Base-by-base conservation (phyloP, 30 jellyfish, hydroid and myxozoan species). In the Turritopsis rubra region DNA sequence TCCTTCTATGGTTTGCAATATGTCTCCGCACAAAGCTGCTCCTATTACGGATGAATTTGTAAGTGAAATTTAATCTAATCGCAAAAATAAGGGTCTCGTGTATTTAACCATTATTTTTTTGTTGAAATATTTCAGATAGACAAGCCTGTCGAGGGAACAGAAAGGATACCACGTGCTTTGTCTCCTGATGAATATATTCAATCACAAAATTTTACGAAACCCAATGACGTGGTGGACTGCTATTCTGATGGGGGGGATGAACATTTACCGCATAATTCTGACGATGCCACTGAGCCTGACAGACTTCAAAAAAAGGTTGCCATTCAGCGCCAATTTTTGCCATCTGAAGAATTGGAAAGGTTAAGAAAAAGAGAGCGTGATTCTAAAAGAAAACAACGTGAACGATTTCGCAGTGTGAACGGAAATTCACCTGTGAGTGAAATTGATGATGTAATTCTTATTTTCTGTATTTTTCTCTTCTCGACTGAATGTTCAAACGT, bases 321-420 rank as follows among this genome's bases (percentile, higher is more conserved):
- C 60, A 80, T 75, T 80, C 87, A 65, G 28, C 28, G 87, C 21
- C 53, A 80, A 21, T 80, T 80, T 28, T 54, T 89, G 22, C 80
- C 96, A 17, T 71, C 81, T 20, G 94, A 89, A 52, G 96, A 89
- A 41, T 60, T 89, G 66, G 96, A 89, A 65, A 84, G 81, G 82
- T 85, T 89, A 0, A 60, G 96, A 85, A 89, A 84, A 68, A 82
- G 85, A n/a, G 96, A 89, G 25, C 80, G 96, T 30, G 77, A 83
- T 31, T 94, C 96, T 0, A 89, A 89, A 72, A 84, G 96, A 75
- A 72, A 83, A 66, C 96, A 89, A 79, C 66, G 96, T 30, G 94
- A 89, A 52, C 79, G 73, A 68, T 22, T 25, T 0, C 65, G 87
- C 28, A 41, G 60, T 41, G 60, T 41, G 60, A 41, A 41, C 13